Evolutionary conservation across 2,797 vertebrate genomes (phyloP).

Genomic region (Enteromius argenteus): DNA sequence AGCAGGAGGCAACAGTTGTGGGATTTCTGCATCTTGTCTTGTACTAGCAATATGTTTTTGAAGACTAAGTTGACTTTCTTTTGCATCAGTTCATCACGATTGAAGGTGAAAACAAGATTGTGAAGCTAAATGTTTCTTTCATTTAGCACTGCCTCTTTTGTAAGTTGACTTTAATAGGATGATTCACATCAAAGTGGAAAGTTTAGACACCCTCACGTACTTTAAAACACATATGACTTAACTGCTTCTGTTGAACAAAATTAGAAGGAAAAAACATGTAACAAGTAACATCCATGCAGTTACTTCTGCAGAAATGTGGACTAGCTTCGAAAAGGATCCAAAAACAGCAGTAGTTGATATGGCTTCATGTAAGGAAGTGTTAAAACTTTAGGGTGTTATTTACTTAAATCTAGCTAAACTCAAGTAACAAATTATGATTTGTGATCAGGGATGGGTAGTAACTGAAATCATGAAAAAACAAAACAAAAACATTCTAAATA

Average conservation of each 20-base stretch:
- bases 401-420: background rate
- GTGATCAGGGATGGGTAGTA: background rate
- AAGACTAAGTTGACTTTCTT: background rate
- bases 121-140: background rate
- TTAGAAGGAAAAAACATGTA: background rate
- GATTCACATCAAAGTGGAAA: background rate
- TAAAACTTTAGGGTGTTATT: background rate
- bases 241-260: background rate
- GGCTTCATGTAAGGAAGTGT: background rate
- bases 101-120: background rate
- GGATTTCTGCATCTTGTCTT: background rate
- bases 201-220: background rate
- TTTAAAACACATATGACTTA: background rate
- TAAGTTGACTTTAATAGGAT: background rate
- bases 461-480: background rate
- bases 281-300: background rate
- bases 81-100: background rate
- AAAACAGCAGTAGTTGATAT: background rate
- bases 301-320: background rate
- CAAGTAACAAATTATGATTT: background rate
- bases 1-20: slow-evolving; percentile 39
- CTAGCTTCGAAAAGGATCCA: background rate
- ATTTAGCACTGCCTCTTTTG: background rate
- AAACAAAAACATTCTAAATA: background rate
- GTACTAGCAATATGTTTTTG: background rate